Conservation (phyloP, 1,140 invertebrate genomes). For the Euglossa dilemma region DNA sequence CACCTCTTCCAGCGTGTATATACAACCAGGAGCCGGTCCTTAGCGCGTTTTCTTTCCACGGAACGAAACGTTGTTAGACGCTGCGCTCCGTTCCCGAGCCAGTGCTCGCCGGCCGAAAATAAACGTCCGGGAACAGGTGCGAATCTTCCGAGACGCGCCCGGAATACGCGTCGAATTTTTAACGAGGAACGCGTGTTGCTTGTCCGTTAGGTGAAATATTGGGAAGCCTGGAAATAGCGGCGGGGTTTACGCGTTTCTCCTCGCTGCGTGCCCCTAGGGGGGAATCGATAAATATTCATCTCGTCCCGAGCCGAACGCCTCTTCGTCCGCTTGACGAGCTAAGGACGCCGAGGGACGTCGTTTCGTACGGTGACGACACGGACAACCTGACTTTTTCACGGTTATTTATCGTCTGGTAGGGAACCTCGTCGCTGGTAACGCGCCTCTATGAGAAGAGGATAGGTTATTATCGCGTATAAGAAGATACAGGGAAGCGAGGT, state of each 20-base stretch:
- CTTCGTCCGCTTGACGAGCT: neutral
- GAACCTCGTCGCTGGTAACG: neutral
- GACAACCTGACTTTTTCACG: neutral
- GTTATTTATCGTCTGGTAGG: neutral
- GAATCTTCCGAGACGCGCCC: constrained; percentile 42
- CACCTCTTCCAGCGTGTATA: neutral
- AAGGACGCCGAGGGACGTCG: neutral
- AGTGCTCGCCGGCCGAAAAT: constrained; percentile 43
- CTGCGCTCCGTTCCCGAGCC: neutral
- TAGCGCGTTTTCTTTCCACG: constrained; percentile 61
- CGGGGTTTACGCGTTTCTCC: neutral
- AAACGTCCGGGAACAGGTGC: constrained; percentile 64
- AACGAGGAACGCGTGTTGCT: constrained; percentile 52
- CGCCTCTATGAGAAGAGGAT: too few species aligned
- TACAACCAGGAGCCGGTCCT: constrained; percentile 31
- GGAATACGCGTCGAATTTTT: constrained; percentile 54
- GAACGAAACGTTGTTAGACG: constrained; percentile 41
- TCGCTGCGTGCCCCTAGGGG: neutral
- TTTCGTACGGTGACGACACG: neutral
- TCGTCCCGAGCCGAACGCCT: neutral
- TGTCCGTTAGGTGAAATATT: constrained; percentile 25
- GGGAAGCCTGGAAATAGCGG: constrained; percentile 11
- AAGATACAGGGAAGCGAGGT: too few species aligned
- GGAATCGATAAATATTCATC: constrained; percentile 46
- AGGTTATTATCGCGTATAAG: neutral